A percentile compares a stretch with the other conserved stretches of the same genome.
These are phyloP conservation scores for Tipula vernalis DNA, from an alignment of 2,888 invertebrate species.

Conservation along the genomic window DNA sequence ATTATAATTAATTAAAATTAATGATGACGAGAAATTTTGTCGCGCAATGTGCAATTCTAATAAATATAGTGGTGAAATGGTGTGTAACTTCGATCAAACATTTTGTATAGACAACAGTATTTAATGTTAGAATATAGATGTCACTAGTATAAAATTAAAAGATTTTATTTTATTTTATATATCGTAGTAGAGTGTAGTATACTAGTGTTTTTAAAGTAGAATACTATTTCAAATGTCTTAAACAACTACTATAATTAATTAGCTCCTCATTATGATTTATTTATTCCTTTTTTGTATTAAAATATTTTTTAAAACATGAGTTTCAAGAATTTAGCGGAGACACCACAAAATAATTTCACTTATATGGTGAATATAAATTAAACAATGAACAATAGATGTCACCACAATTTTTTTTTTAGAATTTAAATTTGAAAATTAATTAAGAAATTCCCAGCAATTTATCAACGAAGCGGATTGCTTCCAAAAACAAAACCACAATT, in stretches of 20 bases:
- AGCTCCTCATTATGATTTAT: neutral
- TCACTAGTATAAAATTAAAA: neutral
- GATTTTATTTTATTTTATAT: neutral
- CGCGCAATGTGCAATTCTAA: neutral
- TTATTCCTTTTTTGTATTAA: neutral
- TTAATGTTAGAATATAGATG: neutral
- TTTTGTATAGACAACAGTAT: neutral
- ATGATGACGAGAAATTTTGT: neutral
- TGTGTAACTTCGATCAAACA: neutral
- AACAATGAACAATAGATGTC: neutral
- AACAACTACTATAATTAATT: neutral
- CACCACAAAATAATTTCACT: neutral
- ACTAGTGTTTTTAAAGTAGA: neutral
- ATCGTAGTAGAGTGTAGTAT: neutral
- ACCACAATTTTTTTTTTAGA: neutral
- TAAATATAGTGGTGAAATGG: neutral
- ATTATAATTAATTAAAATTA: neutral
- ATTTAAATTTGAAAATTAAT: neutral
- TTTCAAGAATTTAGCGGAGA: neutral
- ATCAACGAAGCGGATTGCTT: neutral
- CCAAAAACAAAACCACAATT: neutral
- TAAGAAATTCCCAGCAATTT: neutral
- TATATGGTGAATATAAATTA: neutral
- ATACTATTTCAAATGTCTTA: neutral
- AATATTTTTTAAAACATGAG: neutral